Evolutionary conservation across 2,888 invertebrate genomes (phyloP).

Genomic region (Linnaemya vulpina): DNA sequence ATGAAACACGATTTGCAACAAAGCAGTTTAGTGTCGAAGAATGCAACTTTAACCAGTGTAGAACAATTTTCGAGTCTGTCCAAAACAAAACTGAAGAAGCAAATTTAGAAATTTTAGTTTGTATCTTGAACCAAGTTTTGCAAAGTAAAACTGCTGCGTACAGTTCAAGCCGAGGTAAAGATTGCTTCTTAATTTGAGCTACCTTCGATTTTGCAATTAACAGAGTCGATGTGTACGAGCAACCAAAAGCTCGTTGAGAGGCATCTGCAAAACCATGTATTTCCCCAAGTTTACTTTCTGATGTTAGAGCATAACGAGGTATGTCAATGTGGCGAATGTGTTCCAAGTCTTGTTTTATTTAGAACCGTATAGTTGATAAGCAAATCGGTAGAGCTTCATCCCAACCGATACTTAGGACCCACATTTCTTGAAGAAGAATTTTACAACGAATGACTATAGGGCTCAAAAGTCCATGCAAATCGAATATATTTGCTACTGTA

Average conservation of each 20-base stretch:
- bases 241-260: no score
- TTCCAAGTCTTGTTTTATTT: conserved; percentile 28
- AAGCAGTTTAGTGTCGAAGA: no score
- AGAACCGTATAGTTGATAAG: conserved; percentile 25
- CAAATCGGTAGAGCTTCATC: no score
- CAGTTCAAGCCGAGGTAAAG: no score
- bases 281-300: conserved; percentile 23
- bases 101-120: conserved; percentile 21
- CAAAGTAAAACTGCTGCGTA: no score
- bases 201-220: no score
- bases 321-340: conserved; percentile 34
- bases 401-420: no score
- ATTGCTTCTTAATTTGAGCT: no score
- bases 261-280: conserved; percentile 59
- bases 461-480: conserved; percentile 51
- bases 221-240: no score
- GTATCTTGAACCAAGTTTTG: conserved; percentile 31
- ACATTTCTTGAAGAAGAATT: no score
- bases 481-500: conserved; percentile 55
- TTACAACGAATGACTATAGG: conserved; percentile 64
- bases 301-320: conserved; percentile 25
- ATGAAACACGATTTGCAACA: no score
- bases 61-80: conserved; percentile 38
- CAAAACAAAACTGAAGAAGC: conserved; percentile 40
- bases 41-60: conserved; percentile 31